phyloP scores from a whole-genome alignment of 2,797 vertebrate species.

The Chelon auratus region DNA sequence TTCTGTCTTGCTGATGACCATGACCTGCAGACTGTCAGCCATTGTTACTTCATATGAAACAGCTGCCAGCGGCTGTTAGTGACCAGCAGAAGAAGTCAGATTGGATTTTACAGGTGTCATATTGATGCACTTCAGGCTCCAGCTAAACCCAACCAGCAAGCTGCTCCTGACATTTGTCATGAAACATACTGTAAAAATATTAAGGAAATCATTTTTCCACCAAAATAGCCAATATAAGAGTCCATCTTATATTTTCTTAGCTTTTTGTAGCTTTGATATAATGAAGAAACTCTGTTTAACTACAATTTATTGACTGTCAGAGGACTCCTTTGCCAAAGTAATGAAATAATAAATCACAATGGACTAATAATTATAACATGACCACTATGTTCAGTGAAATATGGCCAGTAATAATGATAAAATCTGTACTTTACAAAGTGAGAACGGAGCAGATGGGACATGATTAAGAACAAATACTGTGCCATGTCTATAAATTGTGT shows the following conservation, averaged over 20 bases:
- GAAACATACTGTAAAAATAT: background rate
- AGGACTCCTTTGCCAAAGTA: background rate
- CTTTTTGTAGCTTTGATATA: background rate
- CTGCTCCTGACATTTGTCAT: slow-evolving; percentile 18
- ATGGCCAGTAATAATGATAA: slow-evolving; percentile 17
- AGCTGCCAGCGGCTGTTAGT: slow-evolving; percentile 67
- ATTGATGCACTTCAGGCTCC: slow-evolving; percentile 26
- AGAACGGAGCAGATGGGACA: slow-evolving; percentile 16
- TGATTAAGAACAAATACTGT: slow-evolving; percentile 5
- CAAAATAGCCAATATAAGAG: slow-evolving; percentile 3
- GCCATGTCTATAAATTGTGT: background rate
- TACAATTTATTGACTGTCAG: background rate
- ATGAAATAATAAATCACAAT: slow-evolving; percentile 20
- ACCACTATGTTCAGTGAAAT: slow-evolving; percentile 14
- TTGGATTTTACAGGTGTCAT: slow-evolving; percentile 73
- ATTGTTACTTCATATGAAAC: slow-evolving; percentile 68
- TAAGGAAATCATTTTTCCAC: background rate
- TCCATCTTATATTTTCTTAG: background rate
- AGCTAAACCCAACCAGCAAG: slow-evolving; percentile 18
- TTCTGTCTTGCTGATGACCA: slow-evolving; percentile 59
- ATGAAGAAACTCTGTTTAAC: slow-evolving; percentile 9
- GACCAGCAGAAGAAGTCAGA: slow-evolving; percentile 47
- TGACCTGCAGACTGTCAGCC: slow-evolving; percentile 72
- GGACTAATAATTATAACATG: slow-evolving; percentile 7
- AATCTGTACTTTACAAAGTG: slow-evolving; percentile 6